Evolutionary conservation across 1,140 invertebrate genomes (phyloP).

Genomic region (Drosophila gunungcola): DNA sequence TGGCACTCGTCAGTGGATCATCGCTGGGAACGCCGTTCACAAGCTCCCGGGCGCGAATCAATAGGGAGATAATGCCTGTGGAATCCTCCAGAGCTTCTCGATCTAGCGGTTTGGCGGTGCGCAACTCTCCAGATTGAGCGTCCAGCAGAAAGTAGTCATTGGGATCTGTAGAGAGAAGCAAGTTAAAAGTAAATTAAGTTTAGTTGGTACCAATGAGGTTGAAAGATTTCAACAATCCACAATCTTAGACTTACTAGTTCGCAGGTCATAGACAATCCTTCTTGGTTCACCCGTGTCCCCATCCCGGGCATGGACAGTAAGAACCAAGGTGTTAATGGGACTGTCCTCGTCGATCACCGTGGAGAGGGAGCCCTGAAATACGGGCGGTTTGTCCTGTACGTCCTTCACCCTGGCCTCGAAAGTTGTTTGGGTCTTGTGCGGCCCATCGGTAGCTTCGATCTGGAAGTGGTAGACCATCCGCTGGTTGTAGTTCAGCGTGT

Average conservation of each 20-base stretch:
- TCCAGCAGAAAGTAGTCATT: slow-evolving; percentile 94
- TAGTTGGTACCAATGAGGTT: not conserved
- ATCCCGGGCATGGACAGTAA: slow-evolving; percentile 92
- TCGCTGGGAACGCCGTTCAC: slow-evolving; percentile 89
- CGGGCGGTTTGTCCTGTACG: slow-evolving; percentile 92
- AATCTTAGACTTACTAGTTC: slow-evolving; percentile 89
- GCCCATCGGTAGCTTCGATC: slow-evolving; percentile 90
- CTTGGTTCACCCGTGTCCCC: slow-evolving; percentile 92
- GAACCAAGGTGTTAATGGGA: slow-evolving; percentile 92
- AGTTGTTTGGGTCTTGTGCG: slow-evolving; percentile 89
- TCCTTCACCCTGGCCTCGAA: slow-evolving; percentile 92
- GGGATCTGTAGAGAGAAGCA: slow-evolving; percentile 88
- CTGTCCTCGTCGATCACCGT: slow-evolving; percentile 93
- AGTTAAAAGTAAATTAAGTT: not conserved
- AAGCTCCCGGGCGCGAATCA: slow-evolving; percentile 90
- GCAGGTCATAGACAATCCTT: slow-evolving; percentile 90
- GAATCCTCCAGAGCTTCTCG: slow-evolving; percentile 92
- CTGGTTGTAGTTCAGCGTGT: slow-evolving; percentile 89
- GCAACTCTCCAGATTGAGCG: slow-evolving; percentile 90
- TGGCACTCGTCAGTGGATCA: slow-evolving; percentile 88
- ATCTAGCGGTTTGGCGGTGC: slow-evolving; percentile 93
- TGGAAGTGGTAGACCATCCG: slow-evolving; percentile 90
- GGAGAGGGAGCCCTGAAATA: slow-evolving; percentile 92
- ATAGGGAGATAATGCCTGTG: slow-evolving; percentile 91
- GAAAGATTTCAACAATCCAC: not conserved